Evolutionary conservation across 2,797 vertebrate genomes (phyloP).

Genomic region (Oreochromis mossambicus): DNA sequence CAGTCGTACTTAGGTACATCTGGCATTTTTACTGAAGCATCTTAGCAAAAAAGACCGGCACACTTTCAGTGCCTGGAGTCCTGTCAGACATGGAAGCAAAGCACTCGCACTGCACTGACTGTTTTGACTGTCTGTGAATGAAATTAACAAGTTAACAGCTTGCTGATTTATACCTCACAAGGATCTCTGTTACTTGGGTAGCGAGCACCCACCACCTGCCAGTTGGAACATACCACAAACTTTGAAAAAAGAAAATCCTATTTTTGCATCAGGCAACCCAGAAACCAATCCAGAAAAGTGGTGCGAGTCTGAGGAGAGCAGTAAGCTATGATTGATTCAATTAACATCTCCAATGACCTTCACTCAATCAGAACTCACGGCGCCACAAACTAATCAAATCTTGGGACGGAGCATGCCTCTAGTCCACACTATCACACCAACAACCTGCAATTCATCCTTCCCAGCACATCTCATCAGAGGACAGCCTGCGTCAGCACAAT

Average conservation of each 20-base stretch:
- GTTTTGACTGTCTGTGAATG: not conserved
- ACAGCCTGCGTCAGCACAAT: constrained; percentile 57
- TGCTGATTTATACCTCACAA: not conserved
- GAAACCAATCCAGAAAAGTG: constrained; percentile 10
- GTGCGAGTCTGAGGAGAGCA: not conserved
- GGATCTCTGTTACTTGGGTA: not conserved
- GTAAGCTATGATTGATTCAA: constrained; percentile 27
- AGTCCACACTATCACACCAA: constrained; percentile 35
- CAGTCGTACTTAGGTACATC: not conserved
- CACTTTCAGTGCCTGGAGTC: not conserved
- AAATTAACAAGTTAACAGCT: not conserved
- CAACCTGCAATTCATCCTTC: constrained; percentile 32
- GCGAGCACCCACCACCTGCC: not conserved
- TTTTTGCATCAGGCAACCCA: constrained; percentile 1
- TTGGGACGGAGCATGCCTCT: not conserved
- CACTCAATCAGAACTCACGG: constrained; percentile 33
- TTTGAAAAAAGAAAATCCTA: not conserved
- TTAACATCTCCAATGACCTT: constrained; percentile 49
- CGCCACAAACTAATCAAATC: constrained; percentile 29
- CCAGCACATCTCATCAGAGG: constrained; percentile 23
- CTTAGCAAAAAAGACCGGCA: not conserved
- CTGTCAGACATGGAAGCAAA: not conserved
- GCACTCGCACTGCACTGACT: not conserved
- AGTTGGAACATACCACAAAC: not conserved
- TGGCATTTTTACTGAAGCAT: not conserved